A percentile compares a stretch with the other conserved stretches of the same genome.
These are phyloP conservation scores for Hemistola chrysoprasaria DNA, from an alignment of 2,888 invertebrate species.

Conservation along the genomic window DNA sequence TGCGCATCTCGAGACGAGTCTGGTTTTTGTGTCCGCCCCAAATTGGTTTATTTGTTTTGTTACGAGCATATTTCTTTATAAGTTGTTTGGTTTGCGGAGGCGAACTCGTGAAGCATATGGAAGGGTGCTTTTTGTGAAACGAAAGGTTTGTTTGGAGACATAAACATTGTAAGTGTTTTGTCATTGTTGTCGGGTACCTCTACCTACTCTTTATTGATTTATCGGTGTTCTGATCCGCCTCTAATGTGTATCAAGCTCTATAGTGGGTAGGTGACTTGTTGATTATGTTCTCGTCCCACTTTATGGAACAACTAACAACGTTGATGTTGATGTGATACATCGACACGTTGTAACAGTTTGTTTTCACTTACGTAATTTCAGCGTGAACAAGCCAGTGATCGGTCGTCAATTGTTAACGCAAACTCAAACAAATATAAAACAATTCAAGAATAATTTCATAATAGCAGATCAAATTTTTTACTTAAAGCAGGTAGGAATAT, in stretches of 20 bases:
- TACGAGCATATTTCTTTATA: conserved; percentile 67
- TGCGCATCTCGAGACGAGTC: conserved; percentile 57
- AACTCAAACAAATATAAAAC: neutral
- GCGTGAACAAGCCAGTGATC: conserved; percentile 13
- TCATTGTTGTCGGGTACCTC: conserved; percentile 36
- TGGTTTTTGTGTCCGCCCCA: conserved; percentile 64
- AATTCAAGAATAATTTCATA: neutral
- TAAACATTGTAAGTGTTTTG: conserved; percentile 29
- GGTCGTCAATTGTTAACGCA: conserved; percentile 1
- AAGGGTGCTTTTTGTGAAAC: conserved; percentile 36
- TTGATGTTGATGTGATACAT: conserved; percentile 35
- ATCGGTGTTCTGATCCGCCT: conserved; percentile 46
- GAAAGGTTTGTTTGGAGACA: conserved; percentile 28
- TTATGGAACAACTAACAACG: conserved; percentile 38
- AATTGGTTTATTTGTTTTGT: conserved; percentile 80
- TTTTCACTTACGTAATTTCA: conserved; percentile 30
- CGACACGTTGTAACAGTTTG: conserved; percentile 22
- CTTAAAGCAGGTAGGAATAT: no score
- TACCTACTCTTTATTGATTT: conserved; percentile 36
- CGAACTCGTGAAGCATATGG: conserved; percentile 54
- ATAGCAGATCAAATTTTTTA: no score
- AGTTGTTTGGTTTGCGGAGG: conserved; percentile 68
- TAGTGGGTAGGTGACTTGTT: conserved; percentile 45
- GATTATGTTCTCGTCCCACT: conserved; percentile 48
- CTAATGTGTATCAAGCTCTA: conserved; percentile 42